Conservation (phyloP, 2,797 vertebrate genomes). For the Jordanella pulchra region DNA sequence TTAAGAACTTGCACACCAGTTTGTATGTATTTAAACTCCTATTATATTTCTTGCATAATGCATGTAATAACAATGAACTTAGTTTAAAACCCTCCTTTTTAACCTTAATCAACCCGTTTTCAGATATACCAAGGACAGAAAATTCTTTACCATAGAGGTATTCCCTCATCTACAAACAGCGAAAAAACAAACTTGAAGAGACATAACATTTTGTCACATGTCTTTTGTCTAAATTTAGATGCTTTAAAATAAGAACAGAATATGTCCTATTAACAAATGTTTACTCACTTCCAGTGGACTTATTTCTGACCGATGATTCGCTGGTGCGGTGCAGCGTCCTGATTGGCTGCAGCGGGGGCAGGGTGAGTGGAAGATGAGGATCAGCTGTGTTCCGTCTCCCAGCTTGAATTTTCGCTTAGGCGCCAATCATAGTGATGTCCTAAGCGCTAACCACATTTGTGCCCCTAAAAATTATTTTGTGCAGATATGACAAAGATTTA, state of each 20-base stretch:
- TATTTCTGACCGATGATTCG: no score
- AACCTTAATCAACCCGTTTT: background rate
- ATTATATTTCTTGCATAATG: background rate
- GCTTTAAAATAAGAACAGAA: background rate
- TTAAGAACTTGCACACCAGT: background rate
- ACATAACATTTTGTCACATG: background rate
- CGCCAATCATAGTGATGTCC: background rate
- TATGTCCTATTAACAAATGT: no score
- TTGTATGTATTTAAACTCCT: background rate
- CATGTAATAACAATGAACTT: background rate
- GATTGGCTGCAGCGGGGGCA: no score
- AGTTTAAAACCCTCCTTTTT: background rate
- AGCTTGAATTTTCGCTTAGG: no score
- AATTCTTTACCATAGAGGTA: background rate
- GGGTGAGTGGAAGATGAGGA: no score
- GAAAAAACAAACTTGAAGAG: background rate
- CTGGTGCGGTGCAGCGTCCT: no score
- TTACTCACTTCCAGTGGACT: background rate
- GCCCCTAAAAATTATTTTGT: background rate
- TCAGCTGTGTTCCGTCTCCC: no score
- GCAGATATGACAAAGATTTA: background rate
- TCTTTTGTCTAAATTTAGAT: background rate
- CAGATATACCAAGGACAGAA: background rate
- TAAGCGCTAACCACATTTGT: background rate
- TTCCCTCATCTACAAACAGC: background rate